Percentiles rank a stretch among this genome's conserved stretches.
These are phyloP conservation scores for Arrhopalites spinosus DNA, from an alignment of 2,888 invertebrate species.

Conservation along the genomic window DNA sequence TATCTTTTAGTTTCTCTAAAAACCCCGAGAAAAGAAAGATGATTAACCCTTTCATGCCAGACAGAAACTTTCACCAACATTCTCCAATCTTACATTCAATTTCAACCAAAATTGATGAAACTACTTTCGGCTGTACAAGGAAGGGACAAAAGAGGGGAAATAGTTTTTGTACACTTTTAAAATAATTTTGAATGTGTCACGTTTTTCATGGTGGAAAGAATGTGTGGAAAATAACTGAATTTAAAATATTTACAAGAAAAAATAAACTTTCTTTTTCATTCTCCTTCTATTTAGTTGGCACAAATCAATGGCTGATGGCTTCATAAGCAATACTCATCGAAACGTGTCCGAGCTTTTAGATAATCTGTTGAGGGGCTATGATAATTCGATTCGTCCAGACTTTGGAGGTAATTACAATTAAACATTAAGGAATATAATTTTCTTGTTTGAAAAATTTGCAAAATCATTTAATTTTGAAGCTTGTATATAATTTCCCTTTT, in stretches of 20 bases:
- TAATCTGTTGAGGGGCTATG: slow-evolving; percentile 76
- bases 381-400: slow-evolving; percentile 78
- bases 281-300: neutral
- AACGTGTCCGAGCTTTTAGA: slow-evolving; percentile 75
- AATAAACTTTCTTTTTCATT: neutral
- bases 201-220: no score
- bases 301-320: slow-evolving; percentile 29
- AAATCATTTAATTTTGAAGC: neutral
- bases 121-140: no score
- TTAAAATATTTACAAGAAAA: neutral
- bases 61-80: no score
- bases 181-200: no score
- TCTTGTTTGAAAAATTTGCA: neutral
- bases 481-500: neutral
- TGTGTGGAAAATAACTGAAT: no score
- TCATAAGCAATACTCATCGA: slow-evolving; percentile 39
- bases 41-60: neutral
- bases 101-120: no score
- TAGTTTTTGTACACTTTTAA: no score
- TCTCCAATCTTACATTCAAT: no score
- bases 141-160: no score
- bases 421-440: neutral
- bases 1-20: neutral
- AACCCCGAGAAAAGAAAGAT: neutral
- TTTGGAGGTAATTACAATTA: slow-evolving; percentile 73